These are phyloP conservation scores for Druon quercuslanigerum DNA, from an alignment of 1,140 invertebrate genomes.

Conservation along the genomic window DNA sequence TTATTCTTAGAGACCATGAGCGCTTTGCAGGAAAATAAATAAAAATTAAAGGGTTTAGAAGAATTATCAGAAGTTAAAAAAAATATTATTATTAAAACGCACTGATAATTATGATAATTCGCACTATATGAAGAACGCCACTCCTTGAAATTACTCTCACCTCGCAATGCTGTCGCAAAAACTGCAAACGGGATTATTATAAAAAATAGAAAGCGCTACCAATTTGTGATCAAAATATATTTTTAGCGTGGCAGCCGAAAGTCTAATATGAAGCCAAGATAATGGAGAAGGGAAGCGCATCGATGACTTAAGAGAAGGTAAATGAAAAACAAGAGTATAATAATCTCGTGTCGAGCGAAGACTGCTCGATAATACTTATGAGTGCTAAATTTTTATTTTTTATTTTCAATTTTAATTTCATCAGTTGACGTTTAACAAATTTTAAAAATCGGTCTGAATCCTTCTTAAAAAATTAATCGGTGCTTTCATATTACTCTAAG, in stretches of 20 bases:
- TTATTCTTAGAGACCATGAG: conserved; percentile 50
- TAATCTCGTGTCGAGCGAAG: background rate
- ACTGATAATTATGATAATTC: background rate
- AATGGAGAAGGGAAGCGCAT: no score
- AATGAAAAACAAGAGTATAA: background rate
- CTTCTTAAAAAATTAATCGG: conserved; percentile 35
- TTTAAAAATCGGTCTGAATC: background rate
- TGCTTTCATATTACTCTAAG: conserved; percentile 43
- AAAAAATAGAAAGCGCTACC: background rate
- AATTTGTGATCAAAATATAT: background rate
- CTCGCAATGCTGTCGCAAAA: background rate
- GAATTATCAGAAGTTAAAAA: background rate
- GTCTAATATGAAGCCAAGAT: no score
- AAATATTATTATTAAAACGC: conserved; percentile 11
- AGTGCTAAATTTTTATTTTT: background rate
- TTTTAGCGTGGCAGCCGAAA: background rate
- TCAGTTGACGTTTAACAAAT: no score
- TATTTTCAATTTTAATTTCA: background rate
- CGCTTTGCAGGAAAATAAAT: conserved; percentile 53
- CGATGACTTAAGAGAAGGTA: no score
- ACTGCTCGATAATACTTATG: background rate
- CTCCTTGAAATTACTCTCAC: conserved; percentile 1
- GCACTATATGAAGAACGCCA: background rate
- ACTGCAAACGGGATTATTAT: conserved; percentile 12
- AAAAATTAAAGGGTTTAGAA: conserved; percentile 47